Evolutionary conservation across 1,140 invertebrate species (phyloP), one percentile per base, ranked within the genome.

Genomic region (Drosophila sulfurigaster): DNA sequence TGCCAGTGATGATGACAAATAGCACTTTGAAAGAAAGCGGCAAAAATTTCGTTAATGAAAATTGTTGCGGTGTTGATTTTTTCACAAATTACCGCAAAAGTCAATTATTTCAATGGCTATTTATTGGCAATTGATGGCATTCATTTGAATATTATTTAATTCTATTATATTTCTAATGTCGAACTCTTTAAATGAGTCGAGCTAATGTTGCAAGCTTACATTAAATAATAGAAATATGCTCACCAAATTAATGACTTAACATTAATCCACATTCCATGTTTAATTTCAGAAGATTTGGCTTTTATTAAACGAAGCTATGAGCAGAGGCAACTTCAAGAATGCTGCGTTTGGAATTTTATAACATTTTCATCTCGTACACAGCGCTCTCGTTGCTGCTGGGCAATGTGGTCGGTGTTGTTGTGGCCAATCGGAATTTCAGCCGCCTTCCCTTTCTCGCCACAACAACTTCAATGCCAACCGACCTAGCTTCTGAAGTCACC

Each of bases 271-370:
- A 32, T 52, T n/a, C 48, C 11, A 25, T 25, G 4, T 60, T 62
- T 25, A 4, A 25, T 63, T 72, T 2, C 63, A 72, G 69, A 38
- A 41, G 11, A 11, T 8, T 6, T 5, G 10, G 25, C 4, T 38
- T 13, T 30, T 8, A 10, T 32, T 16, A 11, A 13, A 2, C 16
- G 11, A 13, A 59, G 46, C 15, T 46, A 73, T 73, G 70, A 30
- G 13, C 56, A 16, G 13, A 28, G 6, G 28, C 2, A 16, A 7
- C 8, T 28, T 38, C 8, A 60, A 73, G 28, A 20, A 73, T 73
- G 70, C 64, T 45, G 64, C 48, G 56, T 35, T 7, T 67, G 41
- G 58, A 46, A 8, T 28, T 60, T 3, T 46, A 41, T 46, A 54
- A 73, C 6, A 30, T 60, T 13, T 48, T 68, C 10, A 35, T 73